A percentile compares a stretch with the other conserved stretches of the same genome.
These are phyloP conservation scores for Cryptoprocta ferox DNA, from an alignment of 2,797 vertebrate genomes.

Conservation along the genomic window DNA sequence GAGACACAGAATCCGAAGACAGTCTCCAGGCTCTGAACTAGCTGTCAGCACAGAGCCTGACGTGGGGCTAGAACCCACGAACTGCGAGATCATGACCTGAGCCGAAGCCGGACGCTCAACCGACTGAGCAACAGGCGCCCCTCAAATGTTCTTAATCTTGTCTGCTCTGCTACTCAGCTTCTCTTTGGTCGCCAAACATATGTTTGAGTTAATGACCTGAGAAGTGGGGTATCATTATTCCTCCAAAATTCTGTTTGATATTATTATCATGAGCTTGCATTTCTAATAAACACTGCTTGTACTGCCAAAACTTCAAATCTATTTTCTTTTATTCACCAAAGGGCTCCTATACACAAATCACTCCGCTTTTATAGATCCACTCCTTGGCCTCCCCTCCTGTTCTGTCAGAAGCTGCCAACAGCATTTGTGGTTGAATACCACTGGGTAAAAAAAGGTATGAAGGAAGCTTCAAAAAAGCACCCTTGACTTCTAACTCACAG, in stretches of 20 bases:
- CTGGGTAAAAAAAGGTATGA: not conserved
- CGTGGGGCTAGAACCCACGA: too few species aligned
- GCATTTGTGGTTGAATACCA: not conserved
- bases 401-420: not conserved
- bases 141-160: not conserved
- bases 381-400: not conserved
- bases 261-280: not conserved
- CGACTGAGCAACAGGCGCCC: too few species aligned
- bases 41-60: too few species aligned
- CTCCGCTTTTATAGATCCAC: not conserved
- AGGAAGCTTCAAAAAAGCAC: not conserved
- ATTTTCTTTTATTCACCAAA: slow-evolving; percentile 30
- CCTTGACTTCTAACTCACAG: not conserved
- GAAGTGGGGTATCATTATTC: not conserved
- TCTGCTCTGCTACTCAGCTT: not conserved
- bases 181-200: not conserved
- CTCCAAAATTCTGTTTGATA: slow-evolving; percentile 34
- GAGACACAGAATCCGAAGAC: too few species aligned
- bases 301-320: not conserved
- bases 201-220: not conserved
- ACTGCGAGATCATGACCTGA: too few species aligned
- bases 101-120: too few species aligned
- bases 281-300: not conserved
- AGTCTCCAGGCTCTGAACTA: too few species aligned
- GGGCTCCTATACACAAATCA: not conserved